Evolutionary conservation across 1,140 invertebrate species (phyloP).

Genomic region (Liolophura sinensis): DNA sequence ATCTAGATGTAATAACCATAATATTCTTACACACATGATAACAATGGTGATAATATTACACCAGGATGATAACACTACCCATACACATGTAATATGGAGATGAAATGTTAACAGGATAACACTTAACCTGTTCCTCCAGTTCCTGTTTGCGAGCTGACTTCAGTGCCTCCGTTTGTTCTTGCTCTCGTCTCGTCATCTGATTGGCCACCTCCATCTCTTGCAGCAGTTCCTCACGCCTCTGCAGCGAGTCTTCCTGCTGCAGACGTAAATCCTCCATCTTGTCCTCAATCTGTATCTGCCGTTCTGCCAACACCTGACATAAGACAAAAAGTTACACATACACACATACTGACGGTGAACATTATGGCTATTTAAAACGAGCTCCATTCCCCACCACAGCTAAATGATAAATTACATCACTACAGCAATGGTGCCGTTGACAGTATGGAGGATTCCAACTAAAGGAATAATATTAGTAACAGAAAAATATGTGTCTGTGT

Average conservation of each 20-base stretch:
- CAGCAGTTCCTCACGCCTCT: slow-evolving; percentile 52
- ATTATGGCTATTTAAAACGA: no score
- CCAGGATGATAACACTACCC: background rate
- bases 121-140: slow-evolving; percentile 51
- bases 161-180: slow-evolving; percentile 36
- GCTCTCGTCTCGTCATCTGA: slow-evolving; percentile 50
- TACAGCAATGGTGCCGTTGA: no score
- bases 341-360: no score
- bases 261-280: slow-evolving; percentile 43
- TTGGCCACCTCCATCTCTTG: slow-evolving; percentile 55
- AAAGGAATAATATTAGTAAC: no score
- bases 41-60: background rate
- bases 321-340: background rate
- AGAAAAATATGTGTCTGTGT: no score
- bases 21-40: background rate
- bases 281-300: slow-evolving; percentile 50
- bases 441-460: no score
- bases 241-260: slow-evolving; percentile 51
- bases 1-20: no score
- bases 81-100: background rate
- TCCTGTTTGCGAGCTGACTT: slow-evolving; percentile 44
- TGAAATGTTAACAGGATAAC: background rate
- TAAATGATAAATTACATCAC: no score
- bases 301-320: slow-evolving; percentile 48
- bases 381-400: no score